Conservation (phyloP, 1,140 invertebrate species). For the Zaprionus capensis region DNA sequence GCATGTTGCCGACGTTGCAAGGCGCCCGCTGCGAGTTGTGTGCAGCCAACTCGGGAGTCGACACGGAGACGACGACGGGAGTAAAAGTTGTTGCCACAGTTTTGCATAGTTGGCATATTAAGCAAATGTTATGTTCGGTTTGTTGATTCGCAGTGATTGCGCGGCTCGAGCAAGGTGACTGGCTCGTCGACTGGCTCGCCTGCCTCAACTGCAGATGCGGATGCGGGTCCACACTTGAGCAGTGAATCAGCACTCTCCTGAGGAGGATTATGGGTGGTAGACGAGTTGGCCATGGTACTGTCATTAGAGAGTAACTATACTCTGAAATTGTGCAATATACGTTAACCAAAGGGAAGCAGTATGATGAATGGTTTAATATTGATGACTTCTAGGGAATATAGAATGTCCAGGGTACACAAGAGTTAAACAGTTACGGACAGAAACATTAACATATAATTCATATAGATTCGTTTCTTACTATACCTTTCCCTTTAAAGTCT, state of each 20-base stretch:
- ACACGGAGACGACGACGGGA: constrained; percentile 10
- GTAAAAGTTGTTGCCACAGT: constrained; percentile 71
- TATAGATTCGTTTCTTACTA: too few species aligned
- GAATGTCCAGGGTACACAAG: too few species aligned
- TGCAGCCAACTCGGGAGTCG: constrained; percentile 56
- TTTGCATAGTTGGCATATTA: constrained; percentile 76
- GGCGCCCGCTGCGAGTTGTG: constrained; percentile 43
- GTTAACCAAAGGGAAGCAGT: too few species aligned
- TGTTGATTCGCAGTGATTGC: constrained; percentile 50
- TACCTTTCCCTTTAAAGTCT: too few species aligned
- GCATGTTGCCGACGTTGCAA: constrained; percentile 72
- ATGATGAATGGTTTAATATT: too few species aligned
- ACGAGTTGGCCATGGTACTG: background rate
- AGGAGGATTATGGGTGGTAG: background rate
- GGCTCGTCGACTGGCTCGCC: background rate
- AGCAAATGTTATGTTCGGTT: constrained; percentile 64
- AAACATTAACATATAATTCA: too few species aligned
- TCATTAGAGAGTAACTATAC: background rate
- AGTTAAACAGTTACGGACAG: too few species aligned
- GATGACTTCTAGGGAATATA: too few species aligned
- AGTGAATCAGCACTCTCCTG: constrained; percentile 5
- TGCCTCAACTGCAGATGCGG: background rate
- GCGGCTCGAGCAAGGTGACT: constrained; percentile 11
- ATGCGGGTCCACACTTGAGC: background rate
- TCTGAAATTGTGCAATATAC: too few species aligned